Base-by-base conservation (phyloP, 2,113 vertebrate genomes). In the Cyprinus carpio region DNA sequence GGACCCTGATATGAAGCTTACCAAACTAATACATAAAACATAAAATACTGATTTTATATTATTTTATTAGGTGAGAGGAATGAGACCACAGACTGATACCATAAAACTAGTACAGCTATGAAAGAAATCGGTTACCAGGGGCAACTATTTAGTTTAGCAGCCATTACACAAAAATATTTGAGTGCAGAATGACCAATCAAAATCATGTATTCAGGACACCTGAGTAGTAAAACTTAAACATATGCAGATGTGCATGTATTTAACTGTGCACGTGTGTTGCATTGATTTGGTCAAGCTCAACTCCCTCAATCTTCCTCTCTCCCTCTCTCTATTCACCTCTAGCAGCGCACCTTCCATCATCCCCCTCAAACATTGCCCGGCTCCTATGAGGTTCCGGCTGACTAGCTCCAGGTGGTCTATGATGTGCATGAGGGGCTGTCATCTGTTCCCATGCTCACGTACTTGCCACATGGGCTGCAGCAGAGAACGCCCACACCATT, bases 401-500 rank as follows among this genome's bases (percentile, higher is more conserved):
- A 90, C 92, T 93, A 91, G 91, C 90, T 94, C 93, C 95, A 95
- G 95, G 95, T 95, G 95, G 92, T 86, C 90, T 88, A 90, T 91
- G 93, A 92, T 88, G 91, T 51, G 83, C 77, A 81, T 87, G 77
- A 87, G 90, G 89, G 84, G 85, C 81, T 88, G 86, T 93, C 93
- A 91, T 93, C 90, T 93, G 92, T 90, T 91, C 90, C 90, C 88
- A 83, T 87, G 92, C 89, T 92, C 90, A 89, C 86, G 91, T 90
- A 90, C 75, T 90, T 88, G 60, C 72, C 86, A 91, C 90, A 90
- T 75, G 90, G 78, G 71, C 84, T 75, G 84, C 88, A 75, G 87
- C 64, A 79, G 82, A 83, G 85, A 87, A 75, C 81, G 72, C 69
- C 69, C 87, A 86, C 79, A 74, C 62, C 79, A 85, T 86, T 86